Conservation (phyloP, 2,113 vertebrate genomes). For the Pluvianellus socialis region DNA sequence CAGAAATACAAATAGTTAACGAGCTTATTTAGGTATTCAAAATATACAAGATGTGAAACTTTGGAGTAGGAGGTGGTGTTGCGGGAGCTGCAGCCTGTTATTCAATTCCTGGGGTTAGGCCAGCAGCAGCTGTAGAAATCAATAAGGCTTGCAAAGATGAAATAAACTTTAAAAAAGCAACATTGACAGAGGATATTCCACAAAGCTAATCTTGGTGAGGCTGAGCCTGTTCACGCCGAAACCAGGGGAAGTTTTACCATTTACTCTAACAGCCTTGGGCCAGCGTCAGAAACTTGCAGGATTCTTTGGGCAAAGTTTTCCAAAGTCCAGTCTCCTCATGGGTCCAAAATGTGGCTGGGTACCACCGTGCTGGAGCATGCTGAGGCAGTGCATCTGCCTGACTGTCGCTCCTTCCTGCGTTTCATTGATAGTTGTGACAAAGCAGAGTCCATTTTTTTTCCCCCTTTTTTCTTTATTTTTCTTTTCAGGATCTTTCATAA, state of each 20-base stretch:
- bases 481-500: not conserved
- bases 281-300: not conserved
- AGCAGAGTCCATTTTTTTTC: not conserved
- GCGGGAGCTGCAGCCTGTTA: not conserved
- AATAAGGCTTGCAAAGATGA: conserved; percentile 31
- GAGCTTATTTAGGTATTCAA: not conserved
- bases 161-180: conserved; percentile 16
- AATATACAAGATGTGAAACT: not conserved
- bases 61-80: not conserved
- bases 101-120: conserved; percentile 11
- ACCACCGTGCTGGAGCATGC: not conserved
- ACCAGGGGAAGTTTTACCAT: not conserved
- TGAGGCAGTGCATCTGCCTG: not conserved
- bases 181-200: not conserved
- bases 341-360: not conserved
- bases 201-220: not conserved
- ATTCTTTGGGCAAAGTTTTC: not conserved
- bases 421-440: not conserved
- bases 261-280: not conserved
- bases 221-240: not conserved
- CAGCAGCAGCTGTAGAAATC: conserved; percentile 41
- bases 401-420: not conserved
- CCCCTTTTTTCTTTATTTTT: no score
- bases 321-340: not conserved
- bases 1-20: conserved; percentile 5